These are phyloP conservation scores for Acleris sparsana DNA, from an alignment of 2,888 invertebrate genomes.

Conservation along the genomic window DNA sequence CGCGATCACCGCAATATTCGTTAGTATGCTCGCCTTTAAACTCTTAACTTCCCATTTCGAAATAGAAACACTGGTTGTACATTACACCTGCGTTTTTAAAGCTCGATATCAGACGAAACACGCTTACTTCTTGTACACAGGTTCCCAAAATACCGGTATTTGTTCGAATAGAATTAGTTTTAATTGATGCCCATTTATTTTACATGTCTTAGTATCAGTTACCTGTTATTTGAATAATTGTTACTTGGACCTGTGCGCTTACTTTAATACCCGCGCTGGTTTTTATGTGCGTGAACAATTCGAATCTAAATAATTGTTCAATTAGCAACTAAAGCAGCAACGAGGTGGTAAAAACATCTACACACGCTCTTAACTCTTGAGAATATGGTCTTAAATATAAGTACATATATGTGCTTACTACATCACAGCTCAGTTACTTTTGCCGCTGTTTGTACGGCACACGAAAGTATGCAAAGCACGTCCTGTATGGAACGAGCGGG, in stretches of 20 bases:
- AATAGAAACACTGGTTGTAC: slow-evolving; percentile 1
- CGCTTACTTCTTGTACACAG: neutral
- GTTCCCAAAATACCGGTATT: neutral
- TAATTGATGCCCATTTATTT: slow-evolving; percentile 3
- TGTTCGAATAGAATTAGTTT: neutral
- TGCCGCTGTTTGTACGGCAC: slow-evolving; percentile 2
- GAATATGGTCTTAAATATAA: too few relatives aligned
- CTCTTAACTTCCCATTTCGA: neutral
- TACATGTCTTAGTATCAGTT: neutral
- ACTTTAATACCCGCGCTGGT: neutral
- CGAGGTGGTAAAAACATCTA: too few relatives aligned
- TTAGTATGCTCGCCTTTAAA: too few relatives aligned
- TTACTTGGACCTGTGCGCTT: neutral
- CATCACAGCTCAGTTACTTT: too few relatives aligned
- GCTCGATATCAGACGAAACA: neutral
- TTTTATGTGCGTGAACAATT: slow-evolving; percentile 4
- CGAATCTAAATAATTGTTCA: slow-evolving; percentile 8
- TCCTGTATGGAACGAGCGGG: slow-evolving; percentile 13
- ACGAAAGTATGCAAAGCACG: slow-evolving; percentile 21
- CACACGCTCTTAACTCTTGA: too few relatives aligned
- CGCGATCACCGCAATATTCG: too few relatives aligned
- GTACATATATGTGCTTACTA: too few relatives aligned
- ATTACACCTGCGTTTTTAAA: slow-evolving; percentile 8
- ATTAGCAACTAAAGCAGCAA: too few relatives aligned
- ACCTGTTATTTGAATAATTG: neutral